phyloP scores from a whole-genome alignment of 2,888 invertebrate genomes.

The Chloroclysta siterata region DNA sequence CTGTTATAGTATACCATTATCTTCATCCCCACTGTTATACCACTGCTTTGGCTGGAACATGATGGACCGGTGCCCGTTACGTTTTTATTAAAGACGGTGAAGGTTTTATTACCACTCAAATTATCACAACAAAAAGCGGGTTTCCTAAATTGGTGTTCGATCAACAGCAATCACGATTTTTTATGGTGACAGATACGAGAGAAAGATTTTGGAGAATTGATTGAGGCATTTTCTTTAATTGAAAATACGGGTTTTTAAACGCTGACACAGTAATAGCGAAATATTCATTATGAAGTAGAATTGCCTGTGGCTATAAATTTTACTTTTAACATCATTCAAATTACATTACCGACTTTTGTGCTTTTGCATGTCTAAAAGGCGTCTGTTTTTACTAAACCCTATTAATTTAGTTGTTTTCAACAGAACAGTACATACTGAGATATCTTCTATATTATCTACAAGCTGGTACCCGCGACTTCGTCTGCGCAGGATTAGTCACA shows the following conservation, averaged over 20 bases:
- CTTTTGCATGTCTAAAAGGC: too few species aligned
- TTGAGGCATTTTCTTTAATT: slow-evolving; percentile 38
- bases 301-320: not conserved
- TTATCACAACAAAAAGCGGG: slow-evolving; percentile 40
- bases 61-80: slow-evolving; percentile 1
- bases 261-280: not conserved
- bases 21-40: too few species aligned
- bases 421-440: too few species aligned
- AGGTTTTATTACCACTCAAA: slow-evolving; percentile 34
- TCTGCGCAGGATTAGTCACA: too few species aligned
- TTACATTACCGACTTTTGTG: too few species aligned
- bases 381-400: too few species aligned
- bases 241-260: slow-evolving; percentile 16
- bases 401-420: too few species aligned
- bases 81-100: slow-evolving; percentile 17
- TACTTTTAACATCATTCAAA: too few species aligned
- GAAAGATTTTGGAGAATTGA: slow-evolving; percentile 36
- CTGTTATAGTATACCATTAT: too few species aligned
- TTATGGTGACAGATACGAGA: slow-evolving; percentile 43
- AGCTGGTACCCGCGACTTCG: too few species aligned
- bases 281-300: not conserved
- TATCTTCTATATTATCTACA: too few species aligned
- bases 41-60: not conserved
- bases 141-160: slow-evolving; percentile 45
- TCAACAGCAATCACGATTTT: slow-evolving; percentile 42